Evolutionary conservation across 2,113 vertebrate genomes (phyloP).

Genomic region (Aphyosemion australe): DNA sequence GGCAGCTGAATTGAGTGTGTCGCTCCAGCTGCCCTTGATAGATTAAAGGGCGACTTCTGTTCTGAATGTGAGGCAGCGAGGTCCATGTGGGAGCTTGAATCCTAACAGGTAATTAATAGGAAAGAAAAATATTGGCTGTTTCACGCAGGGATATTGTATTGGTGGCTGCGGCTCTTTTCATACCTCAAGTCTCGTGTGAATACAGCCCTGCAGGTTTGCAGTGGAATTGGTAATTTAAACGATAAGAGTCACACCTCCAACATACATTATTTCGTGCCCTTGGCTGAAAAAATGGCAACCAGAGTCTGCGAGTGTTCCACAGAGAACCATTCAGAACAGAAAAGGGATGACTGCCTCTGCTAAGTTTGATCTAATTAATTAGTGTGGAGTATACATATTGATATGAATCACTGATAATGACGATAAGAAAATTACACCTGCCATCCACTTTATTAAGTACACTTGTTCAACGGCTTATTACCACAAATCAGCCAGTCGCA

Average conservation of each 20-base stretch:
- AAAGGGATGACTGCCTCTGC: too few species aligned
- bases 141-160: conserved; percentile 42
- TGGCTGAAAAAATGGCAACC: conserved; percentile 26
- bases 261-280: conserved; percentile 53
- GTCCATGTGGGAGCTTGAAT: conserved; percentile 52
- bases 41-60: conserved; percentile 51
- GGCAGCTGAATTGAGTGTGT: conserved; percentile 52
- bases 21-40: conserved; percentile 48
- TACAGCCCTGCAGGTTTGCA: conserved; percentile 33
- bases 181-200: conserved; percentile 38
- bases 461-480: too few species aligned
- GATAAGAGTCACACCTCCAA: conserved; percentile 53
- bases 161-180: conserved; percentile 34
- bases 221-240: conserved; percentile 57
- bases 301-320: conserved; percentile 32
- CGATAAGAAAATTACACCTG: too few species aligned
- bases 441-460: too few species aligned
- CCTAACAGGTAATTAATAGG: conserved; percentile 68
- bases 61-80: conserved; percentile 45
- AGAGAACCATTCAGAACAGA: conserved; percentile 35
- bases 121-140: conserved; percentile 51
- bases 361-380: too few species aligned
- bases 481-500: too few species aligned
- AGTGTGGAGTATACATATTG: too few species aligned
- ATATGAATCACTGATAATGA: too few species aligned